A percentile compares a stretch with the other conserved stretches of the same genome.
Conservation (phyloP, 2,113 vertebrate genomes). For the Periophthalmodon schlosseri region DNA sequence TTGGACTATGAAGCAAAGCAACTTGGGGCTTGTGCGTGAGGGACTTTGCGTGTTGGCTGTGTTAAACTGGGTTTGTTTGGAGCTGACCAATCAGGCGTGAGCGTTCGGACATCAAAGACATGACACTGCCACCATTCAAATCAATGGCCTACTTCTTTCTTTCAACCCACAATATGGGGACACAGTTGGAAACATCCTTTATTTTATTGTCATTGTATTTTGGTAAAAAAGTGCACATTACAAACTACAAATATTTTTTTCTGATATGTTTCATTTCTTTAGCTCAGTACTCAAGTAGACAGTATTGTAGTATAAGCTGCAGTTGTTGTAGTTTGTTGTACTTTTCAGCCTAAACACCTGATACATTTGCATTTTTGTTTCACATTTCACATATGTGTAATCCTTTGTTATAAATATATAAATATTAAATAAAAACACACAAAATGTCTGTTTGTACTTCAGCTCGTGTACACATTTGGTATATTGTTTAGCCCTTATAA, state of each 20-base stretch:
- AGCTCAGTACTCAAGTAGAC: too few species aligned
- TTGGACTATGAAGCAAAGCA: constrained; percentile 19
- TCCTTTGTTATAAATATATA: too few species aligned
- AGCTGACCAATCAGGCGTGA: constrained; percentile 60
- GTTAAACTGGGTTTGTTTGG: constrained; percentile 60
- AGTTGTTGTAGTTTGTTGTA: too few species aligned
- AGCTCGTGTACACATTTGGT: neutral
- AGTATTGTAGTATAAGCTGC: too few species aligned
- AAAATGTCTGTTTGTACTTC: neutral
- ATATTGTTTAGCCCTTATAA: neutral
- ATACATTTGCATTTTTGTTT: too few species aligned
- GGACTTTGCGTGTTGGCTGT: constrained; percentile 54
- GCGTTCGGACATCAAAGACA: constrained; percentile 70
- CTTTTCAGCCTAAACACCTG: too few species aligned
- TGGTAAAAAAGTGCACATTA: neutral
- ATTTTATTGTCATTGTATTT: neutral
- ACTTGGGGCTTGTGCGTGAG: constrained; percentile 29
- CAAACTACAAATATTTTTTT: neutral
- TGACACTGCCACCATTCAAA: constrained; percentile 71
- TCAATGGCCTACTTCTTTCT: constrained; percentile 66
- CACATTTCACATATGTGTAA: too few species aligned
- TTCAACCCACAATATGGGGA: neutral
- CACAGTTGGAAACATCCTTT: neutral
- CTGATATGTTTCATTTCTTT: neutral
- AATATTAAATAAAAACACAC: neutral